Evolutionary conservation across 2,113 vertebrate genomes (phyloP).

Genomic region (Triplophysa siluroides): DNA sequence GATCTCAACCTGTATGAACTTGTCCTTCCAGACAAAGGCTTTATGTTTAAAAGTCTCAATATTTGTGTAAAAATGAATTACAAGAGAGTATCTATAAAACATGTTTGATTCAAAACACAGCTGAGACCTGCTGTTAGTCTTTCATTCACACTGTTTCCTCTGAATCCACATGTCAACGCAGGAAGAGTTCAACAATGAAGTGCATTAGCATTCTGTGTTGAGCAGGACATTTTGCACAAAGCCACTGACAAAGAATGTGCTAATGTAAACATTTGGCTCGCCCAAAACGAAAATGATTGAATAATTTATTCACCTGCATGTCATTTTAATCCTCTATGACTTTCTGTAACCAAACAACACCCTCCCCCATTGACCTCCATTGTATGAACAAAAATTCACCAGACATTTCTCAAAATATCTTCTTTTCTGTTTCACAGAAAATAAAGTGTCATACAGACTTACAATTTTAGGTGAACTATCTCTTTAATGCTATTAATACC

Average conservation of each 20-base stretch:
- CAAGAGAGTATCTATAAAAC: neutral
- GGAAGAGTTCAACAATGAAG: slow-evolving; percentile 60
- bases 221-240: neutral
- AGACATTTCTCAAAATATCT: too few species aligned
- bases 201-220: neutral
- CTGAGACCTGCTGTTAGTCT: neutral
- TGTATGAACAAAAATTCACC: too few species aligned
- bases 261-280: too few species aligned
- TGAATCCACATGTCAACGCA: slow-evolving; percentile 49
- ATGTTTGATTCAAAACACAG: neutral
- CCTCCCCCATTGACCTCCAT: too few species aligned
- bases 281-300: too few species aligned
- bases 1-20: slow-evolving; percentile 10
- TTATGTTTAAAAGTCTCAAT: neutral
- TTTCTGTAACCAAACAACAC: too few species aligned
- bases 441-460: too few species aligned
- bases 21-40: neutral
- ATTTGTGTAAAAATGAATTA: slow-evolving; percentile 24
- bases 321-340: too few species aligned
- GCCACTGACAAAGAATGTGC: neutral
- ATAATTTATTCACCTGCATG: too few species aligned
- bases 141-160: slow-evolving; percentile 55
- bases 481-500: too few species aligned
- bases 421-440: too few species aligned
- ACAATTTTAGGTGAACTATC: too few species aligned